Evolutionary conservation across 2,888 invertebrate species (phyloP), one percentile per base, ranked within the genome.

Genomic region (Drosophila ezoana): DNA sequence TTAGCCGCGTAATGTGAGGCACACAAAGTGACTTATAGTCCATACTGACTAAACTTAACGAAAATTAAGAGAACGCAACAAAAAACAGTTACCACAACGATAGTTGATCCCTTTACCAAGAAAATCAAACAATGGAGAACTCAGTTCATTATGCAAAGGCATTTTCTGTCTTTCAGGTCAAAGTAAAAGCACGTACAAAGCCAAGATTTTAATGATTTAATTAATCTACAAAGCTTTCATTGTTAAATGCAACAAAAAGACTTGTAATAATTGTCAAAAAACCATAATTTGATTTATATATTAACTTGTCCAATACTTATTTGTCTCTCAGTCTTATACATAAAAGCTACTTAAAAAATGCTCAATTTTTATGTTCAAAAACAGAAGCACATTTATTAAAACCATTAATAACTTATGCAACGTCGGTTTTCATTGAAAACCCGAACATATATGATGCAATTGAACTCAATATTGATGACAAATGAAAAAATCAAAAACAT

Each of bases 11-110:
- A 63, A 66, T 58, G 71, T 70, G 68, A 61, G 57, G 63, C 47
- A 28, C 54, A 51, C 54, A 58, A 62, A 61, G 48, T 43, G 59
- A 35, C 77, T 68, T 77, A 23, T 9, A 20, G 49, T n/a, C 72
- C 58, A 72, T 64, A 67, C 59, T 67, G 71, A 47, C 63, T 41
- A 56, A 48, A 44, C 52, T 62, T 52, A 64, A 45, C 41, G 47
- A 14, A 41, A 23, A 60, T 23, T 44, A 44, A 45, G 33, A 23
- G 23, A 43, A 43, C 49, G 40, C 37, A 40, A 52, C 48, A 58
- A 59, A 47, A 49, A 54, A 59, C 67, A 76, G 76, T 79, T 61
- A 73, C 80, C 66, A 86, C 76, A 53, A 51, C 83, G 56, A 76
- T 79, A 82, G 76, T 69, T 80, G 66, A 82, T 32, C 52, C 44